Conservation (phyloP, 2,888 invertebrate genomes). For the Strigamia maritima region DNA sequence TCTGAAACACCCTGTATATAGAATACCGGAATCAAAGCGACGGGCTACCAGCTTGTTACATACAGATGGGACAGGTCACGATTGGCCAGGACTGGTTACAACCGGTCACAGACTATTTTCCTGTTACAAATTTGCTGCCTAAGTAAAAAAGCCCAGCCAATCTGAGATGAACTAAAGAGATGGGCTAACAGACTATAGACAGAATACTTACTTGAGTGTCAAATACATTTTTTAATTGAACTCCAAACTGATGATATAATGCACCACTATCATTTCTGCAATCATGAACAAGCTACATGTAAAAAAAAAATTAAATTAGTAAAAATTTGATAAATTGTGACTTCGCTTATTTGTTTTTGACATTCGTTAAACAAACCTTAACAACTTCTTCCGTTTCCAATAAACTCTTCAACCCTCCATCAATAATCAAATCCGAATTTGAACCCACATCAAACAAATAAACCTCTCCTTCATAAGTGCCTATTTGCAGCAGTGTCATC, state of each 20-base stretch:
- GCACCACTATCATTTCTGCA: constrained; percentile 87
- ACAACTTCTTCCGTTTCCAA: constrained; percentile 76
- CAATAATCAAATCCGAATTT: constrained; percentile 72
- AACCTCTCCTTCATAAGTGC: constrained; percentile 74
- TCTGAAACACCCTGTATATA: too few species aligned
- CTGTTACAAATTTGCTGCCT: too few species aligned
- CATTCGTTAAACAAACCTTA: constrained; percentile 64
- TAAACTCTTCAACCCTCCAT: constrained; percentile 73
- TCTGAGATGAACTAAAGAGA: too few species aligned
- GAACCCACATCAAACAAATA: constrained; percentile 84
- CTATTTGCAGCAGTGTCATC: constrained; percentile 70
- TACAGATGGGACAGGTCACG: too few species aligned
- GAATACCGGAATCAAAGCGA: too few species aligned
- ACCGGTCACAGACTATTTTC: too few species aligned
- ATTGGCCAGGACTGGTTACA: too few species aligned
- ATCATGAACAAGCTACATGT: constrained; percentile 74
- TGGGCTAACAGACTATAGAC: too few species aligned
- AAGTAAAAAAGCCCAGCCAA: too few species aligned
- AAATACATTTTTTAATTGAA: constrained; percentile 77
- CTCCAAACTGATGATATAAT: constrained; percentile 79
- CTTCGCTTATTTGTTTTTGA: too few species aligned
- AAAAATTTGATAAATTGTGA: too few species aligned
- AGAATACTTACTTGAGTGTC: constrained; percentile 70
- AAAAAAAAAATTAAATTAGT: constrained; percentile 41
- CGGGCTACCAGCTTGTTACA: too few species aligned